A percentile compares a stretch with the other conserved stretches of the same genome.
These are phyloP conservation scores for Odontomachus brunneus DNA, from an alignment of 1,140 invertebrate genomes.

Conservation along the genomic window DNA sequence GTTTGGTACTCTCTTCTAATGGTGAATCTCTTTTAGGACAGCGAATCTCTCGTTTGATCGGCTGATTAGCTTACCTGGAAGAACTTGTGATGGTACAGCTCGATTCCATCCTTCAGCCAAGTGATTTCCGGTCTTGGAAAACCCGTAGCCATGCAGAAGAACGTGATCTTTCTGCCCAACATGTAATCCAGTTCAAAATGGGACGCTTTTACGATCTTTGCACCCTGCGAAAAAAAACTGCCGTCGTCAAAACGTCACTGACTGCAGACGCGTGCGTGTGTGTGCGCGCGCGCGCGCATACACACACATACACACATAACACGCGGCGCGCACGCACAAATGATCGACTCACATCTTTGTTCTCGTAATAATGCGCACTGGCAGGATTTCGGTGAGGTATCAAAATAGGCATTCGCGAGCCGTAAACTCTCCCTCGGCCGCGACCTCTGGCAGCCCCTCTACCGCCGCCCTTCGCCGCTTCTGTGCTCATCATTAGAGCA, in stretches of 20 bases:
- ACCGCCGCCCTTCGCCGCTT: slow-evolving; percentile 82
- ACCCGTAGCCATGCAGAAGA: slow-evolving; percentile 95
- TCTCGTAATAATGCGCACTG: slow-evolving; percentile 89
- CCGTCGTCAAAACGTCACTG: not conserved
- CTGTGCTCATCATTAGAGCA: slow-evolving; percentile 71
- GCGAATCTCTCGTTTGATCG: not conserved
- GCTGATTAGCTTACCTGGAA: slow-evolving; percentile 89
- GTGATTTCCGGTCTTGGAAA: slow-evolving; percentile 94
- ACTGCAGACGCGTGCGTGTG: not conserved
- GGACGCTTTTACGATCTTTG: slow-evolving; percentile 94
- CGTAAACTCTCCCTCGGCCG: slow-evolving; percentile 84
- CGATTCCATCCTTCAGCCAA: slow-evolving; percentile 96
- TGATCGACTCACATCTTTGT: slow-evolving; percentile 89
- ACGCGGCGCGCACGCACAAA: no score
- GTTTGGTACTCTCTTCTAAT: not conserved
- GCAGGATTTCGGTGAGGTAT: slow-evolving; percentile 89
- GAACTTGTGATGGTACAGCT: slow-evolving; percentile 94
- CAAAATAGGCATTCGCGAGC: slow-evolving; percentile 87
- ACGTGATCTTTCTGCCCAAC: slow-evolving; percentile 96
- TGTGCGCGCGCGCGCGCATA: not conserved
- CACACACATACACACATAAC: no score
- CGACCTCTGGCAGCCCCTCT: slow-evolving; percentile 79
- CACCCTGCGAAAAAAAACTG: slow-evolving; percentile 88
- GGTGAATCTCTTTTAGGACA: not conserved
- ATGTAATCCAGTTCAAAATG: slow-evolving; percentile 97